Base-by-base conservation (phyloP, 2,113 vertebrate species). In the Scartelaos histophorus region DNA sequence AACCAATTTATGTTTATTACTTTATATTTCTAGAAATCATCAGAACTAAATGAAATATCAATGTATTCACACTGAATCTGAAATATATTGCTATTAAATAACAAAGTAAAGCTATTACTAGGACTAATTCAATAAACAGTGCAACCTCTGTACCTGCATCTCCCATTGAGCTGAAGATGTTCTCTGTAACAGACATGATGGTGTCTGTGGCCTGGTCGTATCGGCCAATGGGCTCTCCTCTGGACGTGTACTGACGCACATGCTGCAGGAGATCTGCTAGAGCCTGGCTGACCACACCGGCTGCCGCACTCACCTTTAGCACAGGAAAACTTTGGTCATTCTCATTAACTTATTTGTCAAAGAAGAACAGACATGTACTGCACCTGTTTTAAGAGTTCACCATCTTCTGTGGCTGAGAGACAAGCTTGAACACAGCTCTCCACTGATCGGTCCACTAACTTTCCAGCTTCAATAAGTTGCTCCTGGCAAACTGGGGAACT, bases 171-270 rank as follows among this genome's bases (percentile, higher is more conserved):
- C 95, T 96, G 93, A 99, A 99, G 94, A 99, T 99, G 83, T 94
- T 99, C 90, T 99, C 98, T 0, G 98, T 99, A 85, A 98, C 98
- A 0, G 96, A 98, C 97, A 99, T 99, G 89, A 99, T 98, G 75
- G 98, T 99, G 88, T 99, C 98, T 0, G 97, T 99, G 73, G 98
- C 98, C 93, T 99, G 98, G 93, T 99, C 98, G 1, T 99, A 99
- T 89, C 97, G 96, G 0, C 98, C 97, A 5, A 98, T 98, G 12
- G 98, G 98, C 82, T 99, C 98, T 0, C 97, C 97, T 1, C 95
- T 88, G 66, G 97, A 96, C 3, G 96, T 96, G 43, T 98, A 98
- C 85, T 98, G 97, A 0, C 98, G 94, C 2, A 99, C 97, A 0
- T 99, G 97, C 81, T 97, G 97, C 78, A 99, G 94, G 69, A 99